Evolutionary conservation across 2,797 vertebrate species (phyloP).

Genomic region (Muscicapa striata): DNA sequence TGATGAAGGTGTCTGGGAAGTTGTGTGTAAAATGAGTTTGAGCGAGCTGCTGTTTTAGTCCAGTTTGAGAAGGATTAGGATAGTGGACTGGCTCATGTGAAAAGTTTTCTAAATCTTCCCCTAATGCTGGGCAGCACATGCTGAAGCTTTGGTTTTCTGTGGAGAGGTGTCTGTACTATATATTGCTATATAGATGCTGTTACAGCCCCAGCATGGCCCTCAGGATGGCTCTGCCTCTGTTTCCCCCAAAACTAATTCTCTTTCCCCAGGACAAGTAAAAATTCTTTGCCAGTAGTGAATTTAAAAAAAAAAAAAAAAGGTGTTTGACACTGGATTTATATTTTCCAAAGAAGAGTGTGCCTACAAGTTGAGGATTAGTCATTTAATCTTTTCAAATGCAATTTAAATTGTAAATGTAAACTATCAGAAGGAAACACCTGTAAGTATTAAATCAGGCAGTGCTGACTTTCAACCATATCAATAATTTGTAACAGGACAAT

Average conservation of each 20-base stretch:
- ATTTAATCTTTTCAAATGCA: slow-evolving; percentile 65
- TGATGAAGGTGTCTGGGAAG: neutral
- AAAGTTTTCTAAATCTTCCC: neutral
- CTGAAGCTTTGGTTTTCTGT: neutral
- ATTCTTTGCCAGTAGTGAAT: neutral
- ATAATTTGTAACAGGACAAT: slow-evolving; percentile 76
- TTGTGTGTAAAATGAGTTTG: neutral
- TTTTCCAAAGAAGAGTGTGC: slow-evolving; percentile 28
- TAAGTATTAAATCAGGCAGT: slow-evolving; percentile 71
- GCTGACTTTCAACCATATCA: slow-evolving; percentile 75
- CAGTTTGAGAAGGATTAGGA: neutral
- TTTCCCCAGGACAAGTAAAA: neutral
- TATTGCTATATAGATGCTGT: too few species aligned
- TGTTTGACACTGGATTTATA: slow-evolving; percentile 50
- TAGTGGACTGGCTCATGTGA: neutral
- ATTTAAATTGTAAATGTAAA: slow-evolving; percentile 82
- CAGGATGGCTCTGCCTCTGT: neutral
- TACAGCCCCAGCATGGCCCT: accelerated
- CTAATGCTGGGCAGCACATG: neutral
- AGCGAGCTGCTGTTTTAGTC: neutral
- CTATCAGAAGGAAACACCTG: slow-evolving; percentile 81
- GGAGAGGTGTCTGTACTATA: neutral
- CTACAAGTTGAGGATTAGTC: slow-evolving; percentile 56
- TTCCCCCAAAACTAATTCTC: neutral
- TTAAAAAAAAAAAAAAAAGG: neutral